Base-by-base conservation (phyloP, 2,797 vertebrate genomes). In the Halcyon chelicuti region DNA sequence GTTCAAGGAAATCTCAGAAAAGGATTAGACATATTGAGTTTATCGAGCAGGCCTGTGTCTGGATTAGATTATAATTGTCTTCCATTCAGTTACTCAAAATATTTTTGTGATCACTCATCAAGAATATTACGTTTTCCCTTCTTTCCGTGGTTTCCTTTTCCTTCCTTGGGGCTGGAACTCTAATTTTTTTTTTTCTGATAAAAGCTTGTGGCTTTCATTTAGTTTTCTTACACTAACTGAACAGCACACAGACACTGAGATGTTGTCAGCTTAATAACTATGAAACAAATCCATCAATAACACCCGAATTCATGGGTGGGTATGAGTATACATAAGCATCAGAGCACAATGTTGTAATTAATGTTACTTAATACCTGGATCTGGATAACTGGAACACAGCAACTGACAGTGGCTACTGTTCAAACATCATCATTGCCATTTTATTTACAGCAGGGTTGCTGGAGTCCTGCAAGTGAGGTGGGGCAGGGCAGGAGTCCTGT, bases 51-150 rank as follows among this genome's bases (percentile, higher is more conserved):
- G 75, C 75, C 42, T 89, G 23, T 75, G 72, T 96, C 92, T 97
- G 94, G 86, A 87, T 91, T 94, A 92, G 49, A 93, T 96, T 96
- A 93, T 86, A 94, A 75, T 82, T 81, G 58, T 72, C 94, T 88
- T 95, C 71, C 66, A 83, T 89, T 77, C 88, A 88, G 86, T 89
- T 91, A 70, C 39, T 92, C 70, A 94, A 94, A 92, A 96, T 97
- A 96, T 79, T 97, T 95, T 96, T 78, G 88, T 88, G 78, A 88
- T 97, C 75, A 62, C 84, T 97, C 96, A 97, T 66, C 54, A 1
- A 90, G 65, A 86, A 63, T 89, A 91, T 72, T 94, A 70, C 3
- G 0, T 88, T 94, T 77, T 88, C 89, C 49, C 79, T 88, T 78
- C 85, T 94, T 83, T 70, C 88, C 90, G 89, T 77, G 95, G 94